Evolutionary conservation across 1,140 invertebrate genomes (phyloP).

Genomic region (Ceratina australensis): DNA sequence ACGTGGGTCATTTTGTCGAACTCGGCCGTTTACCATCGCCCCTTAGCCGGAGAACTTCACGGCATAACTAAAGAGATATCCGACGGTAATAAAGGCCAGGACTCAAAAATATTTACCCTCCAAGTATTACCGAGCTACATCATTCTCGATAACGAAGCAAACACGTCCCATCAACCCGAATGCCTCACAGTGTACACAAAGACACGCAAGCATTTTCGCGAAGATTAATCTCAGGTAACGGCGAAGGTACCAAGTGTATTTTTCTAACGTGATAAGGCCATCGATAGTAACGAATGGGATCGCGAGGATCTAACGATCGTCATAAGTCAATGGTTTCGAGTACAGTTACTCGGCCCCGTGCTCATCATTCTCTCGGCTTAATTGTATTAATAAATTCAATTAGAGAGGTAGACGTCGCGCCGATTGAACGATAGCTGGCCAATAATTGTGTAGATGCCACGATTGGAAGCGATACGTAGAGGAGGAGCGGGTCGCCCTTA

Average conservation of each 20-base stretch:
- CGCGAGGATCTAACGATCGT: neutral
- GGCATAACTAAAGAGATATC: neutral
- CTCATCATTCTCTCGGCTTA: conserved; percentile 2
- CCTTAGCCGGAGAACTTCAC: neutral
- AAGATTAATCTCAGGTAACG: neutral
- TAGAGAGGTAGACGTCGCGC: neutral
- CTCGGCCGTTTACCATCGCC: neutral
- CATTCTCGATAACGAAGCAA: conserved; percentile 21
- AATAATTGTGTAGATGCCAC: conserved; percentile 28
- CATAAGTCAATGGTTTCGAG: neutral
- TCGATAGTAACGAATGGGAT: conserved; percentile 2
- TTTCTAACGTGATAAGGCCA: neutral
- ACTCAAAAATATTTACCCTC: conserved; percentile 49
- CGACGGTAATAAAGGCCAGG: neutral
- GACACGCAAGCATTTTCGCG: neutral
- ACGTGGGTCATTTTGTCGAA: conserved; percentile 5
- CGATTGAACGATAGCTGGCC: conserved; percentile 27
- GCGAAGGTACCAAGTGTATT: neutral
- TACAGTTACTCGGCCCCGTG: conserved; percentile 12
- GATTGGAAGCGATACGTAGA: neutral
- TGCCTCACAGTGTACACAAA: neutral
- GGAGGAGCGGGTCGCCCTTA: neutral
- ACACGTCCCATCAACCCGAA: neutral
- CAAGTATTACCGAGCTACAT: conserved; percentile 39
- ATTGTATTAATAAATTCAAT: conserved; percentile 46